Percentiles rank a stretch among this genome's conserved stretches.
These are phyloP conservation scores for Heterohyrax brucei DNA, from an alignment of 2,797 vertebrate species.

Conservation along the genomic window DNA sequence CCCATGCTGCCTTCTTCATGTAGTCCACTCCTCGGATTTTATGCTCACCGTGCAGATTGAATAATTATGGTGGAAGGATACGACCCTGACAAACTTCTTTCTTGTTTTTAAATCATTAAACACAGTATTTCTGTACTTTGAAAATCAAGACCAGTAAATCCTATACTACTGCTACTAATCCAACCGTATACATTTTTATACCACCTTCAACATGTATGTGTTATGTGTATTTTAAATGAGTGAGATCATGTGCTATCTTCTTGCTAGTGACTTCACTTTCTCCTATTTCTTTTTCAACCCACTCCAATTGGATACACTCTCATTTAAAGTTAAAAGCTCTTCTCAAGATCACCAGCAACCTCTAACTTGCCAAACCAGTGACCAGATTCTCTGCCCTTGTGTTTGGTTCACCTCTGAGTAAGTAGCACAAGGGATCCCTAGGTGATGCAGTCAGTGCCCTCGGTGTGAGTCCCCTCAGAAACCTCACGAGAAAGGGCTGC, in stretches of 20 bases:
- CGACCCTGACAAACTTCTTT: too few species aligned
- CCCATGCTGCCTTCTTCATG: too few species aligned
- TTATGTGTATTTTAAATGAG: not conserved
- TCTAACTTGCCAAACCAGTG: not conserved
- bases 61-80: too few species aligned
- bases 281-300: not conserved
- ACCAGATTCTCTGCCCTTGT: too few species aligned
- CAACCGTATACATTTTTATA: not conserved
- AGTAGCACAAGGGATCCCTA: too few species aligned
- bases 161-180: slow-evolving; percentile 34
- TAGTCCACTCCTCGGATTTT: too few species aligned
- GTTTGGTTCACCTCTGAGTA: too few species aligned
- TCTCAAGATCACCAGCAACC: not conserved
- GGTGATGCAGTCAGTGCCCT: too few species aligned
- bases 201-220: not conserved
- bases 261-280: not conserved
- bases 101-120: too few species aligned
- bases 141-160: not conserved
- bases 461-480: too few species aligned
- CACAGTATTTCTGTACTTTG: not conserved
- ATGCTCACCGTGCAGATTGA: too few species aligned
- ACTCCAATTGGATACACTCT: not conserved
- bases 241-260: not conserved
- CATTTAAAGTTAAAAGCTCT: slow-evolving; percentile 7
- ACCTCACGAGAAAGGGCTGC: too few species aligned